A percentile compares a stretch with the other conserved stretches of the same genome.
These are phyloP conservation scores for Platalea minor DNA, from an alignment of 2,797 vertebrate species.

Conservation along the genomic window DNA sequence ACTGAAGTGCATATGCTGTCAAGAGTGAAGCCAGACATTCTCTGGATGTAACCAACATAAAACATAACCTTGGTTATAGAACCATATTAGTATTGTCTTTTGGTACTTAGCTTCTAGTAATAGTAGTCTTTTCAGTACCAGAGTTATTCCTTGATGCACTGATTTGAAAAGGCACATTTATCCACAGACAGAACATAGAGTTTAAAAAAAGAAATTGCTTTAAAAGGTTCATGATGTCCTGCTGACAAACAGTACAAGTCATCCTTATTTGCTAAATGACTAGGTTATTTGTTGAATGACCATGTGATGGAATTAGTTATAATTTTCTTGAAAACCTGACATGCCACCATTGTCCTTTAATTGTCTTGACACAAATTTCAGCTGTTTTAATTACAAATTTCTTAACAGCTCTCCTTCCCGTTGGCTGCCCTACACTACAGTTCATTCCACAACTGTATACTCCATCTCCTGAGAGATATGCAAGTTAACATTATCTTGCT, in stretches of 20 bases:
- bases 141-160: not conserved
- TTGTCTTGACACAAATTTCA: not conserved
- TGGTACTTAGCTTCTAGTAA: not conserved
- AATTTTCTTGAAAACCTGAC: constrained; percentile 24
- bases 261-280: not conserved
- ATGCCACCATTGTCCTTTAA: not conserved
- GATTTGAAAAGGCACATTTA: not conserved
- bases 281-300: not conserved
- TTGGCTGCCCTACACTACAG: not conserved
- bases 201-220: not conserved
- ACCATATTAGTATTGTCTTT: not conserved
- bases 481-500: not conserved
- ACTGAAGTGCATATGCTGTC: not conserved
- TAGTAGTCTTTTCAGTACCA: not conserved
- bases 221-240: not conserved
- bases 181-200: not conserved
- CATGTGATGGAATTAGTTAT: not conserved
- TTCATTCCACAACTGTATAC: not conserved
- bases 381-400: constrained; percentile 19
- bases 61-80: not conserved
- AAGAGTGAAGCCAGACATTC: not conserved
- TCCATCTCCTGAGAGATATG: not conserved
- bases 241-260: not conserved
- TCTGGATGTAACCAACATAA: not conserved
- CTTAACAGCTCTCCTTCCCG: not conserved